Evolutionary conservation across 2,888 invertebrate species (phyloP).

Genomic region (Drosophila cracens): DNA sequence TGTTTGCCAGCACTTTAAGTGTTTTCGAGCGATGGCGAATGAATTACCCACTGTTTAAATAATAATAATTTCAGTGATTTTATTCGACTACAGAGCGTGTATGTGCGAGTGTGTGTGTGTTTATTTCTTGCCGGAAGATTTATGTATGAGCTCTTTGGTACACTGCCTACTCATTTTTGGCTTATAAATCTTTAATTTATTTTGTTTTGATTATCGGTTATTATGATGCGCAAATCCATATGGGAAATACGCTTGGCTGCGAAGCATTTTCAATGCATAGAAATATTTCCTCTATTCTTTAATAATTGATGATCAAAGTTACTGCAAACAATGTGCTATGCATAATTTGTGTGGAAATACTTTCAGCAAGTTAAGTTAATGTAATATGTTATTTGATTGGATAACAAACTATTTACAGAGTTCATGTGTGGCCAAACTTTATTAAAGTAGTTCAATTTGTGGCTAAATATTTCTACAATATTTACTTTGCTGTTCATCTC

Average conservation of each 20-base stretch:
- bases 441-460: neutral
- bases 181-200: constrained; percentile 76
- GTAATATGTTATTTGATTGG: neutral
- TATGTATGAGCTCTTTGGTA: constrained; percentile 52
- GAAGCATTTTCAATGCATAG: constrained; percentile 13
- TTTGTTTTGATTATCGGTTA: constrained; percentile 73
- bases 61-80: constrained; percentile 69
- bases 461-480: neutral
- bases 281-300: constrained; percentile 26
- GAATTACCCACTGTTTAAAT: constrained; percentile 68
- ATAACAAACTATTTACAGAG: neutral
- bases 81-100: constrained; percentile 52
- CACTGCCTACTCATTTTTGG: constrained; percentile 66
- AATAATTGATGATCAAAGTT: constrained; percentile 35
- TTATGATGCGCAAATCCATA: constrained; percentile 56
- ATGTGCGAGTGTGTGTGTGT: neutral
- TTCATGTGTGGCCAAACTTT: neutral
- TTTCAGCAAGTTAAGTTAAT: neutral
- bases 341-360: neutral
- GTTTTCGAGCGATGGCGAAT: constrained; percentile 60
- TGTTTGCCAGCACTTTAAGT: constrained; percentile 35
- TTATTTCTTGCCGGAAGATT: constrained; percentile 53
- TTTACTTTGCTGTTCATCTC: neutral
- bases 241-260: constrained; percentile 12
- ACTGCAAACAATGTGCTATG: neutral